A percentile compares a stretch with the other conserved stretches of the same genome.
phyloP scores from a whole-genome alignment of 2,113 vertebrate species.

The Pelvicachromis taeniatus region DNA sequence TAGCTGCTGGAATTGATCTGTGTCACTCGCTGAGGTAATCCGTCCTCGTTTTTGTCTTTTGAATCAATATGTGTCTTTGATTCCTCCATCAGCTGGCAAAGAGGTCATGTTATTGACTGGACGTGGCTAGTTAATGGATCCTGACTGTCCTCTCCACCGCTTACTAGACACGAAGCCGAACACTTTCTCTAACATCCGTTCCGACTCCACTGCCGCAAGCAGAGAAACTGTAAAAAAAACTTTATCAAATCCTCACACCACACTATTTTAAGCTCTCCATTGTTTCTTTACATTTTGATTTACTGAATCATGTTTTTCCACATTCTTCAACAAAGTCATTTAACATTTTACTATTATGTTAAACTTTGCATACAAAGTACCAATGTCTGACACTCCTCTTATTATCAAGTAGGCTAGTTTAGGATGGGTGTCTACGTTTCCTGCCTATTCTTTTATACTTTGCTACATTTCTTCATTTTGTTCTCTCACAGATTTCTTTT shows the following conservation, averaged over 20 bases:
- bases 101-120: not conserved
- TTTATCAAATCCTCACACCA: not conserved
- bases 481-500: not conserved
- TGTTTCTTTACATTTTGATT: not conserved
- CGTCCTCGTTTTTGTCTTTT: not conserved
- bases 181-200: not conserved
- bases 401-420: not conserved
- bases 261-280: not conserved
- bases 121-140: not conserved
- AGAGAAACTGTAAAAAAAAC: not conserved
- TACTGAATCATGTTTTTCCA: accelerated
- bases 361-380: too few species aligned
- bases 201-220: not conserved
- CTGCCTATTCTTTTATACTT: too few species aligned
- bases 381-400: not conserved
- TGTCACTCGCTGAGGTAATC: not conserved
- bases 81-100: not conserved
- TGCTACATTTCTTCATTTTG: not conserved
- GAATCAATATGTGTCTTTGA: not conserved
- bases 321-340: not conserved
- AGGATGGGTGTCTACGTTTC: not conserved
- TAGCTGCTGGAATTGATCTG: not conserved
- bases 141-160: not conserved
- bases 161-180: not conserved
- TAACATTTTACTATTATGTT: not conserved